Conservation (phyloP, 2,113 vertebrate species). For the Miniopterus natalensis region DNA sequence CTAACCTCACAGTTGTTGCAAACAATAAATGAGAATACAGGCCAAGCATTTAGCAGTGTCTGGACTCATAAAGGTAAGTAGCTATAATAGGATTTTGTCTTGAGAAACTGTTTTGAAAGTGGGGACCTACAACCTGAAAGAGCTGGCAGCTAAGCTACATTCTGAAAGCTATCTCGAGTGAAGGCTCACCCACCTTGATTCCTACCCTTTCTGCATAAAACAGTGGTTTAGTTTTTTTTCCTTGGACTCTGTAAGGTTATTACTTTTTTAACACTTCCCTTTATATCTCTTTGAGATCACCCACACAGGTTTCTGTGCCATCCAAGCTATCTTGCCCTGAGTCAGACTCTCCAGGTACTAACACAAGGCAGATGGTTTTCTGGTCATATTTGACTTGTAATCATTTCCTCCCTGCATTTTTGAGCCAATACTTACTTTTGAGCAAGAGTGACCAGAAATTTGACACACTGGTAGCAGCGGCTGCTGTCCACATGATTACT, state of each 20-base stretch:
- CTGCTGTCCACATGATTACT: constrained; percentile 99
- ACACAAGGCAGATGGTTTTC: neutral
- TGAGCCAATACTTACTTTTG: constrained; percentile 94
- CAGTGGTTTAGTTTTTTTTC: neutral
- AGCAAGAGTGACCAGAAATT: constrained; percentile 98
- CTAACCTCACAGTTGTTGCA: no score
- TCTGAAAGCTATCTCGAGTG: neutral
- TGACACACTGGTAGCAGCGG: constrained; percentile 99
- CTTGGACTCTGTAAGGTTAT: neutral
- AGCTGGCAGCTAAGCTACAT: neutral
- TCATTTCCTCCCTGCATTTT: neutral
- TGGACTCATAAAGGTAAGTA: neutral
- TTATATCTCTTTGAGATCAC: neutral
- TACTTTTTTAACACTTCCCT: neutral
- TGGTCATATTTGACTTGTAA: neutral
- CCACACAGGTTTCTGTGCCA: neutral
- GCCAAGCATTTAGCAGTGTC: neutral
- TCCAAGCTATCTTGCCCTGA: neutral
- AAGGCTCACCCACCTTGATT: neutral
- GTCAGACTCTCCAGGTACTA: neutral
- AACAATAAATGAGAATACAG: neutral
- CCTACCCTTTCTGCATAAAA: neutral
- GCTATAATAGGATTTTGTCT: neutral
- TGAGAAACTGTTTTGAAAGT: neutral
- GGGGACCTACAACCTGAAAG: neutral